Base-by-base conservation (phyloP, 2,888 invertebrate genomes). In the Thalpophila matura region DNA sequence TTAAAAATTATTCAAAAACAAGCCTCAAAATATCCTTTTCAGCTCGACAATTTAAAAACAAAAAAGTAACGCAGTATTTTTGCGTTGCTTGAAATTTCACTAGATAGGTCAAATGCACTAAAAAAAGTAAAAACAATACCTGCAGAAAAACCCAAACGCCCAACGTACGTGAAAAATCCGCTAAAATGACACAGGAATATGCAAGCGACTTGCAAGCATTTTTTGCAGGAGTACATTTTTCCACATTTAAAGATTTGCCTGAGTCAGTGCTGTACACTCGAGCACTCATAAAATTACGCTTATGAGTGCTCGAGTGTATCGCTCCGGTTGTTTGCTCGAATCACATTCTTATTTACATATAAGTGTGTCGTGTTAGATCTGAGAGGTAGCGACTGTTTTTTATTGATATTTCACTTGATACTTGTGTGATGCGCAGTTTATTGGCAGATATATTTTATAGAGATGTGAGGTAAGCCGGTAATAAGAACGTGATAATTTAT, bases 271-370 rank as follows among this genome's bases (percentile, higher is more conserved):
- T 14, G 33, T 40, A 50, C 27, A 38, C 18, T 70, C 18, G 53
- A 27, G 42, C 31, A 37, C 37, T 54, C 71, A 42, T 67, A 54
- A 62, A 54, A 50, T 68, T 68, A 61, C 71, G 67, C 83, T 85
- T 83, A 84, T 82, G 83, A 75, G 66, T 72, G 40, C 59, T 81
- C 58, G 65, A 80, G 77, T 82, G 81, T 85, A 86, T 83, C 75
- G 81, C 57, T 53, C 38, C 18, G 54, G 66, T 78, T 67, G 79
- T 80, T 83, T 74, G 69, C 70, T 50, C 58, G 74, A 84, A 83
- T 82, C 79, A 75, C 75, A 76, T 72, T 63, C 63, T 67, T 81
- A 86, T 87, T 87, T 86, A 84, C 86, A 86, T 85, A 85, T 82
- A 80, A 71, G 78, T 63, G 64, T 73, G 68, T 54, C 64, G 55